phyloP scores from a whole-genome alignment of 92 coral and sea anemone species.

The Isaurus tuberculatus region DNA sequence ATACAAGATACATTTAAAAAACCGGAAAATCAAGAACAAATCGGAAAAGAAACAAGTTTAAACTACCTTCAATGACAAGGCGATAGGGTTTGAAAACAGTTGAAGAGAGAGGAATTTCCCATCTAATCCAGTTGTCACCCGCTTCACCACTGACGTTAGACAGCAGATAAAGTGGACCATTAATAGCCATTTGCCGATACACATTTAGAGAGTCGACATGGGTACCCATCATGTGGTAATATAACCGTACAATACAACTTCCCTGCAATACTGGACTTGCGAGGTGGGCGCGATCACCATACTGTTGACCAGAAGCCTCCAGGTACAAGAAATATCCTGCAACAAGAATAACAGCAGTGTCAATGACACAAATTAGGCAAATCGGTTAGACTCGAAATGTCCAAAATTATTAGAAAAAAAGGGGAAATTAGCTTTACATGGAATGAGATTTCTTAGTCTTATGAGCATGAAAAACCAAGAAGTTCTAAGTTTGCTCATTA shows the following conservation, averaged over 20 bases:
- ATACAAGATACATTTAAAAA: background rate
- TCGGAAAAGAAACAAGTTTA: background rate
- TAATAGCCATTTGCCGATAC: slow-evolving; percentile 73
- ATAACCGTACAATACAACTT: slow-evolving; percentile 85
- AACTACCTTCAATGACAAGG: slow-evolving; percentile 88
- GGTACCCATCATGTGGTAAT: slow-evolving; percentile 93
- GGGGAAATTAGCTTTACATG: too few species aligned
- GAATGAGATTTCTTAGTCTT: too few species aligned
- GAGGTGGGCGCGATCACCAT: slow-evolving; percentile 91
- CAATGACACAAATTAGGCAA: too few species aligned
- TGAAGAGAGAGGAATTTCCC: slow-evolving; percentile 49
- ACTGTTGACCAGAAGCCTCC: slow-evolving; percentile 77
- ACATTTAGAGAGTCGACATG: slow-evolving; percentile 83
- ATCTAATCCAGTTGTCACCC: slow-evolving; percentile 91
- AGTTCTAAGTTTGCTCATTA: too few species aligned
- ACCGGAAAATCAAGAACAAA: background rate
- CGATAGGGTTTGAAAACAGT: slow-evolving; percentile 78
- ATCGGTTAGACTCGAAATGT: too few species aligned
- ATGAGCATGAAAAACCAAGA: too few species aligned
- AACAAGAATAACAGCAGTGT: background rate
- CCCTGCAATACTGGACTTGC: slow-evolving; percentile 88
- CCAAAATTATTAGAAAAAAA: too few species aligned
- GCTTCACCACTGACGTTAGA: slow-evolving; percentile 72
- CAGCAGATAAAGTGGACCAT: slow-evolving; percentile 69
- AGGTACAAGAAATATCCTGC: slow-evolving; percentile 90